Conservation (phyloP, 2,888 invertebrate genomes). For the Metellina segmentata region DNA sequence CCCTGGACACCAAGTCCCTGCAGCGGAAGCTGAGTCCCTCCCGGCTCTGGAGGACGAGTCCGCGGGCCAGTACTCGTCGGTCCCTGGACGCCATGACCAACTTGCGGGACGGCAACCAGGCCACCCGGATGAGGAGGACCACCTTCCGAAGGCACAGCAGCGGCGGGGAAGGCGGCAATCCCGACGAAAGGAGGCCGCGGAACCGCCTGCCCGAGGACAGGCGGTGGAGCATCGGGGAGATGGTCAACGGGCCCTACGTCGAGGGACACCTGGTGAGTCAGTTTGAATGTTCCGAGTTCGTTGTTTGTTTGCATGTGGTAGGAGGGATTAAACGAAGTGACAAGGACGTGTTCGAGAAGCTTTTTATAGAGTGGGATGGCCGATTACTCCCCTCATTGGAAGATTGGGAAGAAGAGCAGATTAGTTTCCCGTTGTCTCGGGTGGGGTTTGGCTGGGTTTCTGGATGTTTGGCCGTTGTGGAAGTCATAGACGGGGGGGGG, state of each 20-base stretch:
- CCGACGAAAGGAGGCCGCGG: slow-evolving; percentile 51
- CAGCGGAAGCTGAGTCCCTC: slow-evolving; percentile 60
- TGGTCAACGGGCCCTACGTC: slow-evolving; percentile 45
- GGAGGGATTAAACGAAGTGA: no score
- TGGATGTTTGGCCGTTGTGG: no score
- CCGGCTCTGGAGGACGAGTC: slow-evolving; percentile 62
- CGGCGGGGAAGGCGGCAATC: slow-evolving; percentile 72
- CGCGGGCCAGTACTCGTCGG: slow-evolving; percentile 15
- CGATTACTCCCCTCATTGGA: no score
- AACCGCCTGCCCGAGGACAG: slow-evolving; percentile 65
- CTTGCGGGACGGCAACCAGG: slow-evolving; percentile 36
- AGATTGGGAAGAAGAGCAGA: no score
- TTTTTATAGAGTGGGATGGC: no score
- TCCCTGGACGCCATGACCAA: slow-evolving; percentile 51
- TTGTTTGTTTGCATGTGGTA: background rate
- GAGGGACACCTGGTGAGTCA: slow-evolving; percentile 70
- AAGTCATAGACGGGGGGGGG: no score
- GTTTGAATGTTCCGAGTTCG: background rate
- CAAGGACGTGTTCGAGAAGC: no score
- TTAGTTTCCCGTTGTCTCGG: no score
- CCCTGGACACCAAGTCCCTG: slow-evolving; percentile 55
- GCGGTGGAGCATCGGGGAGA: slow-evolving; percentile 77
- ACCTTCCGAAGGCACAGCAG: slow-evolving; percentile 63
- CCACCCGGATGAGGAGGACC: slow-evolving; percentile 48
- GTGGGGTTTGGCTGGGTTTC: no score